Percentiles rank a stretch among this genome's conserved stretches.
These are phyloP conservation scores for Nomada lathburiana DNA, from an alignment of 2,888 invertebrate species.

Conservation along the genomic window DNA sequence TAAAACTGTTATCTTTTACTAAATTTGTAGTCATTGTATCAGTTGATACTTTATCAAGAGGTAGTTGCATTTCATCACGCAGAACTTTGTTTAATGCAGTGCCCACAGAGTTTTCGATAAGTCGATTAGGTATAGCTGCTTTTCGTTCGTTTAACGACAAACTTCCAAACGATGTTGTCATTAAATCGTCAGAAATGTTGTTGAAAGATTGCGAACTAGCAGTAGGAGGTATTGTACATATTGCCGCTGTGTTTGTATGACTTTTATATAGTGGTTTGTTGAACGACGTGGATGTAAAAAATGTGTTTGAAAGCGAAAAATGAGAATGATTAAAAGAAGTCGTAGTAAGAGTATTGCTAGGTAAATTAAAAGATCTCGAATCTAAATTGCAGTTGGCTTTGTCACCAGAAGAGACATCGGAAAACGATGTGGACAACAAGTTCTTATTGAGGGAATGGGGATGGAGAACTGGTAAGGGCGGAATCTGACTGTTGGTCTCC, in stretches of 20 bases:
- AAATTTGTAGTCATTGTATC: conserved; percentile 40
- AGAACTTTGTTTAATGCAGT: conserved; percentile 37
- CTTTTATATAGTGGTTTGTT: conserved; percentile 61
- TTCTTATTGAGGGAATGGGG: conserved; percentile 68
- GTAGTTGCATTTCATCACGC: conserved; percentile 52
- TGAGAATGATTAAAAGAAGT: conserved; percentile 64
- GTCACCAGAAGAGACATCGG: conserved; percentile 56
- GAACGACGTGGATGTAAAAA: conserved; percentile 69
- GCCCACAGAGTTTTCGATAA: conserved; percentile 37
- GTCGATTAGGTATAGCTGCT: conserved; percentile 23
- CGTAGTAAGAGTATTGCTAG: conserved; percentile 51
- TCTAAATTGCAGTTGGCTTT: conserved; percentile 74
- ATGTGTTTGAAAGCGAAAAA: conserved; percentile 57
- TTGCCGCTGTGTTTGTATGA: conserved; percentile 44
- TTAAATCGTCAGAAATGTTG: conserved; percentile 67
- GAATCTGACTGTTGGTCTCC: conserved; percentile 82
- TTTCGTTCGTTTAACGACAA: conserved; percentile 63
- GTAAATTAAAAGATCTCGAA: conserved; percentile 76
- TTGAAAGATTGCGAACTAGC: conserved; percentile 54
- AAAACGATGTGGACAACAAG: conserved; percentile 70
- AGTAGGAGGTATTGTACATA: conserved; percentile 37
- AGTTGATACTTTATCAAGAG: conserved; percentile 39
- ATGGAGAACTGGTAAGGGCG: conserved; percentile 77
- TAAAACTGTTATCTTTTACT: conserved; percentile 65
- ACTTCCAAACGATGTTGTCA: conserved; percentile 72